phyloP scores from a whole-genome alignment of 2,888 invertebrate species.

The Sesia apiformis region DNA sequence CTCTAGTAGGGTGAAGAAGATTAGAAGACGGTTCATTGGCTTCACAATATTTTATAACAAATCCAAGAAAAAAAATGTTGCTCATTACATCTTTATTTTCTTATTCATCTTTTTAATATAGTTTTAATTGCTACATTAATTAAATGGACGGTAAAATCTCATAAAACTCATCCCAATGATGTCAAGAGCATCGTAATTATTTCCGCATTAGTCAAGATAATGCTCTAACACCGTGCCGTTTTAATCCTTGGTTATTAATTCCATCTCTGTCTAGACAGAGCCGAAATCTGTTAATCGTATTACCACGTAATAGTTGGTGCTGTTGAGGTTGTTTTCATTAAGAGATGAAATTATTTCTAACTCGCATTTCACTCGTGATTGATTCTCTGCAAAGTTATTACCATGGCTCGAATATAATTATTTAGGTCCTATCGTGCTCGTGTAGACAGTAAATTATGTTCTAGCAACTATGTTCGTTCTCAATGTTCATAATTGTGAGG shows the following conservation, averaged over 20 bases:
- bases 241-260: conserved; percentile 14
- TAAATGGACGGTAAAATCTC: neutral
- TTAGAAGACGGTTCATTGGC: too few species aligned
- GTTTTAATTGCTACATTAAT: neutral
- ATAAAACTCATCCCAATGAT: too few species aligned
- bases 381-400: neutral
- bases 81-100: neutral
- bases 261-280: conserved; percentile 17
- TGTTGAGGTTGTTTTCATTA: conserved; percentile 17
- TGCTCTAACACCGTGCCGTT: conserved; percentile 10
- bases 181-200: neutral
- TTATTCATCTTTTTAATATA: neutral
- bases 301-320: conserved; percentile 14
- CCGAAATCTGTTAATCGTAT: conserved; percentile 9
- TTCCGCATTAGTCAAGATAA: conserved; percentile 13
- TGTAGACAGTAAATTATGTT: too few species aligned
- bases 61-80: too few species aligned
- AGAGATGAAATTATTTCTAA: neutral
- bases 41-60: too few species aligned
- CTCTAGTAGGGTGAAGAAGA: too few species aligned
- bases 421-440: too few species aligned
- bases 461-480: too few species aligned
- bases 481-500: too few species aligned
- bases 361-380: neutral
- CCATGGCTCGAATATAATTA: neutral